Conservation (phyloP, 1,140 invertebrate species). For the Anoplolepis gracilipes region DNA sequence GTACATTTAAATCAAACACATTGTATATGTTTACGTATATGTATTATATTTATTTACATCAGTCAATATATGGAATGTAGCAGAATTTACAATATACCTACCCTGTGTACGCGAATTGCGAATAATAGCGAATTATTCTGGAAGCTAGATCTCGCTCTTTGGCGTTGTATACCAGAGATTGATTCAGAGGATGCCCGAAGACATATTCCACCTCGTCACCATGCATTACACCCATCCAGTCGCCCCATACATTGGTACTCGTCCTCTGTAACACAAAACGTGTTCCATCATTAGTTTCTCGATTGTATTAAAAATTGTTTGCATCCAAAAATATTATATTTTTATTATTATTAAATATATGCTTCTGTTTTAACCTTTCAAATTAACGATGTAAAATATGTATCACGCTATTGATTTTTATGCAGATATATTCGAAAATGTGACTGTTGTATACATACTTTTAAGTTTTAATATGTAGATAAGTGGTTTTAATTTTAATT, state of each 20-base stretch:
- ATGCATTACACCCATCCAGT: conserved; percentile 99
- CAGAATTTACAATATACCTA: conserved; percentile 85
- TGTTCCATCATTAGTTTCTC: conserved; percentile 1
- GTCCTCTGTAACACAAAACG: conserved; percentile 90
- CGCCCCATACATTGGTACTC: conserved; percentile 95
- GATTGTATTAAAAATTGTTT: neutral
- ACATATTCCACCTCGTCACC: conserved; percentile 98
- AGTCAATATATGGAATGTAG: neutral
- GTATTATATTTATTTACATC: neutral
- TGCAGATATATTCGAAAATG: neutral
- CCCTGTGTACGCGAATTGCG: conserved; percentile 95
- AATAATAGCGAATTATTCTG: conserved; percentile 94
- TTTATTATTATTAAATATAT: no score
- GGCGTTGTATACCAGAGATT: conserved; percentile 92
- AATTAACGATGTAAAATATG: neutral
- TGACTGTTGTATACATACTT: neutral
- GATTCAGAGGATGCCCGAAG: conserved; percentile 96
- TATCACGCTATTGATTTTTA: neutral
- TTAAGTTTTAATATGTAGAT: neutral
- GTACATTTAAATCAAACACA: no score
- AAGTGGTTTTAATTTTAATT: neutral
- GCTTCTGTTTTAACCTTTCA: neutral
- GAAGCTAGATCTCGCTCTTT: conserved; percentile 93
- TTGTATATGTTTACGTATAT: no score
- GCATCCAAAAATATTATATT: neutral